Base-by-base conservation (phyloP, 2,113 vertebrate species). In the Ardeotis arabs region DNA sequence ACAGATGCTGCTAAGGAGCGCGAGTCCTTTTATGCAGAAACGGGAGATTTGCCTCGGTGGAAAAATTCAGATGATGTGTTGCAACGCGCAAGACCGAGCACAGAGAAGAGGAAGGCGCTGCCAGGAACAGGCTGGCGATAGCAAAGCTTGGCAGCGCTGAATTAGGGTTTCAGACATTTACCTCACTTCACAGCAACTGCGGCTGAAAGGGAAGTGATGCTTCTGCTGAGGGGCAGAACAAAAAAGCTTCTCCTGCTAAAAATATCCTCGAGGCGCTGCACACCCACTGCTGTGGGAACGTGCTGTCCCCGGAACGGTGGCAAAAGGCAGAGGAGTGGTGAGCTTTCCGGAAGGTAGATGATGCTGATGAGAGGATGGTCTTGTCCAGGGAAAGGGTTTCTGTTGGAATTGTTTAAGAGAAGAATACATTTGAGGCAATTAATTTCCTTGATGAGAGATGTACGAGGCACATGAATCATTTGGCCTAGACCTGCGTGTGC, bases 291-390 rank as follows among this genome's bases (percentile, higher is more conserved):
- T 9, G 21, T 1, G 19, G 19, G 49, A 52, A 33, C 18, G 4
- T 5, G 28, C 4, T 37, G 33, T 29, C 14, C 47, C 56, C 12
- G 2, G 5, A 22, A 12, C 4, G 6, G 16, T 0, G 2, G 39
- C 29, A 41, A n/a, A 52, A n/a, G 53, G 60, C 64, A 20, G 72
- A 14, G 29, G 45, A 20, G 24, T 3, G 0, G 7, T 1, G 62
- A 44, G 39, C 39, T 78, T 53, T 11, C 27, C 35, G 2, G 72
- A 31, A 13, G 24, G 25, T 6, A 10, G 25, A 33, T 7, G 49
- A 35, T 24, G 22, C 6, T 2, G 47, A 22, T 12, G 17, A 18
- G 28, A 20, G 2, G 33, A n/a, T 1, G 3, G 28, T 6, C 14
- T 66, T 14, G 24, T 62, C 55, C 63, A 4, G 18, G n/a, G 75